Percentiles rank a stretch among this genome's conserved stretches.
These are phyloP conservation scores for Orbicella faveolata DNA, from an alignment of 64 coral and sea anemone genomes.

Conservation along the genomic window DNA sequence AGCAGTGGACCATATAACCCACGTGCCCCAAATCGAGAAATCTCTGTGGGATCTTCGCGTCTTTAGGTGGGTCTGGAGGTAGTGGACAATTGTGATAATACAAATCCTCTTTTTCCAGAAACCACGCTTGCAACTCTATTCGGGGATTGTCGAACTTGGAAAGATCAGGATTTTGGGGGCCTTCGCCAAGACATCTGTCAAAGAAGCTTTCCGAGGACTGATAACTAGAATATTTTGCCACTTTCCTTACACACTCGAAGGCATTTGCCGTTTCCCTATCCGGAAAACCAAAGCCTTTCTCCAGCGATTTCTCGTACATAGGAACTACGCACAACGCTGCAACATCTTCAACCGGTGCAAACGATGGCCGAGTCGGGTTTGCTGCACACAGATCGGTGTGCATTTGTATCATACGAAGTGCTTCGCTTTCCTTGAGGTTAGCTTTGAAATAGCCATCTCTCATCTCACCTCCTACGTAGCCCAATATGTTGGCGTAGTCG, in stretches of 20 bases:
- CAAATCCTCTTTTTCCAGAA: neutral
- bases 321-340: too few relatives aligned
- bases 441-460: neutral
- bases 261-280: too few relatives aligned
- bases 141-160: neutral
- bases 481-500: neutral
- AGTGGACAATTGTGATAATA: neutral
- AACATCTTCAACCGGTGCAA: too few relatives aligned
- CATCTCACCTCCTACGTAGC: neutral
- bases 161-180: neutral
- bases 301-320: too few relatives aligned
- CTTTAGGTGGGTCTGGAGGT: neutral
- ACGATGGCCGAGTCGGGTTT: too few relatives aligned
- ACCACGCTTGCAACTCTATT: neutral
- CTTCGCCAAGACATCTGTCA: too few relatives aligned
- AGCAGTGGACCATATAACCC: too few relatives aligned
- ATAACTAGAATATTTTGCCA: neutral
- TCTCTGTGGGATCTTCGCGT: too few relatives aligned
- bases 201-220: neutral
- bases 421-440: slow-evolving; percentile 5
- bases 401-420: neutral
- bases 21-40: too few relatives aligned
- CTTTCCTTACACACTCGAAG: neutral
- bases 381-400: neutral
- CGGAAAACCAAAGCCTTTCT: too few relatives aligned